Conservation (phyloP, 2,797 vertebrate species). For the Natrix natrix region DNA sequence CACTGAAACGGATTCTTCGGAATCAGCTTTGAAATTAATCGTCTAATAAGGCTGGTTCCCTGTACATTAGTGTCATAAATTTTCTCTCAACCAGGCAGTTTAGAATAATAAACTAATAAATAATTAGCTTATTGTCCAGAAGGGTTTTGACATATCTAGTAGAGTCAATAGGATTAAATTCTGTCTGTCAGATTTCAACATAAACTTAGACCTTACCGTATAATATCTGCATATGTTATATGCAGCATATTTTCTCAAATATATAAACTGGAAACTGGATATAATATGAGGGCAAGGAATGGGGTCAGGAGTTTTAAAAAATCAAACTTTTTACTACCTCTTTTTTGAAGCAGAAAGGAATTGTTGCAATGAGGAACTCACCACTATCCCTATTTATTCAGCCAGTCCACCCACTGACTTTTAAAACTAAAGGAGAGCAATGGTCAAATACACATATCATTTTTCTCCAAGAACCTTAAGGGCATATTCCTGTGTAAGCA, state of each 20-base stretch:
- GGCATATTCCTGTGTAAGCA: neutral
- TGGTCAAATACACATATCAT: neutral
- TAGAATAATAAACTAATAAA: neutral
- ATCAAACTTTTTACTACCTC: neutral
- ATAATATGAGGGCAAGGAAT: neutral
- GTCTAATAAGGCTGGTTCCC: neutral
- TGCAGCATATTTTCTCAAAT: neutral
- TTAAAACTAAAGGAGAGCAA: neutral
- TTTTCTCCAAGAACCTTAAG: neutral
- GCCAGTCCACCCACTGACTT: neutral
- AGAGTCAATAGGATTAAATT: neutral
- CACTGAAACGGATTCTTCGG: neutral
- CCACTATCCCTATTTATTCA: neutral
- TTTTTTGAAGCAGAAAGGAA: neutral
- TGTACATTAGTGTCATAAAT: neutral
- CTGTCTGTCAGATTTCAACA: neutral
- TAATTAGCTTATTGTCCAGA: neutral
- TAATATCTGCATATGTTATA: too few species aligned
- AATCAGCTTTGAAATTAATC: neutral
- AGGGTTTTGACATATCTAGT: neutral
- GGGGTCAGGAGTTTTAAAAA: neutral
- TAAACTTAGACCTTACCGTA: neutral
- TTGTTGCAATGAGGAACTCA: neutral
- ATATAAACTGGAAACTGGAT: neutral
- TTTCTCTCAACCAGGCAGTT: neutral